Evolutionary conservation across 2,113 vertebrate species (phyloP), one percentile per base, ranked within the genome.

Genomic region (Brachypteracias leptosomus): DNA sequence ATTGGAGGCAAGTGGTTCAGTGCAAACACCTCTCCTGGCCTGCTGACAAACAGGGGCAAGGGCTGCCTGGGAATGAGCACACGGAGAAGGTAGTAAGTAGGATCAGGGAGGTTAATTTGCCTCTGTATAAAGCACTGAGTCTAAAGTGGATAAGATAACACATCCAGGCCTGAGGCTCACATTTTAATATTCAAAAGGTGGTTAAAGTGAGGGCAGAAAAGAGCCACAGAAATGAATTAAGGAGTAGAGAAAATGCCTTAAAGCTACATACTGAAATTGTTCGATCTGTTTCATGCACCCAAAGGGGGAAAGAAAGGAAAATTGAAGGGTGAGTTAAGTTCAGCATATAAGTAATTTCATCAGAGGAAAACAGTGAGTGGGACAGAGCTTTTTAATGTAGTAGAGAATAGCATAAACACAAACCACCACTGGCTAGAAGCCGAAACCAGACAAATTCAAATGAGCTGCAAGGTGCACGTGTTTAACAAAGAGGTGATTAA

Each of bases 391-490:
- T 92, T 89, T 88, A 82, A 22, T 76, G 71, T 61, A 91, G 58
- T 26, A 88, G 67, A 94, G 70, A 91, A 82, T 3, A 75, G 66
- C 49, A 79, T 88, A 76, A 96, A 94, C 72, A 94, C 7, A 6
- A 96, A 65, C 75, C 13, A 76, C 89, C 65, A 95, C 79, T 91
- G 78, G 52, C 26, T 17, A 83, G 88, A 81, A 95, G 93, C 42
- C 83, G 95, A 96, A 97, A 96, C 95, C 95, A 96, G 96, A 95
- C 92, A 88, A 85, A 97, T 96, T 95, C 95, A 96, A 96, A 96
- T 94, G 71, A 97, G 85, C 72, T 95, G 72, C 78, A 76, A 91
- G 49, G 17, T 15, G 26, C 95, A 91, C 19, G 29, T 93, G 94
- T 86, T 96, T 90, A 77, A 93, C 81, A 70, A 93, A 90, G 87